Percentiles rank a stretch among this genome's conserved stretches.
phyloP scores from a whole-genome alignment of 2,797 vertebrate genomes.

The Nannoperca obscura region DNA sequence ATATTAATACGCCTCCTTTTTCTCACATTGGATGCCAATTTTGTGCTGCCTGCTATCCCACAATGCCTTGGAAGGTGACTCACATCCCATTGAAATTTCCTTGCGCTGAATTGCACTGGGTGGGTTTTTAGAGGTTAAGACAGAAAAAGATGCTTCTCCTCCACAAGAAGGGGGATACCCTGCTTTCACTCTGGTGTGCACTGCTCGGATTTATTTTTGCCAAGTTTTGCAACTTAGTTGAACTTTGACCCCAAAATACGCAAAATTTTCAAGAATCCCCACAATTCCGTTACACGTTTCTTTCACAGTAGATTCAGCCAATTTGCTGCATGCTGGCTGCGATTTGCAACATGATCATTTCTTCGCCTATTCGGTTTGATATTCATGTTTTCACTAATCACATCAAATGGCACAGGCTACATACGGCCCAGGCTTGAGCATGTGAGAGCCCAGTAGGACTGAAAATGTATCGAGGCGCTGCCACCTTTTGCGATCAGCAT shows the following conservation, averaged over 20 bases:
- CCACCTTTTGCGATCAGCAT: background rate
- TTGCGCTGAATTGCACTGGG: background rate
- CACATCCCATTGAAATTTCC: background rate
- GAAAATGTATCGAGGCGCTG: background rate
- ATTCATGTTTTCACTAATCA: background rate
- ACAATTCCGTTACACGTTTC: background rate
- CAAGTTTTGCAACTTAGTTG: background rate
- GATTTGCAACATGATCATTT: background rate
- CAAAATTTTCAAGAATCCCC: conserved; percentile 1
- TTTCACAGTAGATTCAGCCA: background rate
- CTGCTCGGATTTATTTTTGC: background rate
- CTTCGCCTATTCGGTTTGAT: no score
- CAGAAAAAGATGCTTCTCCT: background rate
- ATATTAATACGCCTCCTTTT: background rate
- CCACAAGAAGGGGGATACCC: background rate
- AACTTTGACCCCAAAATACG: background rate
- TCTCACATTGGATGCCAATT: background rate
- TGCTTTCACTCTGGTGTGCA: background rate
- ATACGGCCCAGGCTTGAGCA: no score
- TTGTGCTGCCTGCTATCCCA: background rate
- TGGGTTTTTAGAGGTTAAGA: background rate
- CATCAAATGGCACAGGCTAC: background rate
- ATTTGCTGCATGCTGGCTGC: background rate
- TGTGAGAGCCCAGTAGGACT: background rate
- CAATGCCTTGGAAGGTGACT: background rate